Evolutionary conservation across 2,113 vertebrate genomes (phyloP).

Genomic region (Leptocoma aspasia): DNA sequence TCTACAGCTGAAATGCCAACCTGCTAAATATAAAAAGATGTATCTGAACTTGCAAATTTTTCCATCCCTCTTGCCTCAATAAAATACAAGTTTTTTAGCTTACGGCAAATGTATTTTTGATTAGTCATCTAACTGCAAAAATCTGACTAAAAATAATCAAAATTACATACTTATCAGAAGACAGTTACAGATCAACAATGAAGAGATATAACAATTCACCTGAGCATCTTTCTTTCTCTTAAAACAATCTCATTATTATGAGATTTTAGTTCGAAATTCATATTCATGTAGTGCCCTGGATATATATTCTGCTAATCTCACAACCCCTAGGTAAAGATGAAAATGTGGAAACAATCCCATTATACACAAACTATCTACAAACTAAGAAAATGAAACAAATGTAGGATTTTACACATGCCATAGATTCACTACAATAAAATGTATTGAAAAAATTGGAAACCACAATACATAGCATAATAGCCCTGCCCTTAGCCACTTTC

Average conservation of each 20-base stretch:
- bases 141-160: neutral
- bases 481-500: neutral
- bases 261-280: neutral
- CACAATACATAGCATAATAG: neutral
- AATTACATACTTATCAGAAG: neutral
- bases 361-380: neutral
- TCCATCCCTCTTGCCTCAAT: neutral
- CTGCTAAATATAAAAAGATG: conserved; percentile 27
- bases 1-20: neutral
- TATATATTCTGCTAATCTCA: neutral
- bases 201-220: neutral
- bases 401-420: neutral
- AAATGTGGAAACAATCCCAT: neutral
- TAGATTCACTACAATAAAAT: neutral
- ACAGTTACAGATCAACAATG: neutral
- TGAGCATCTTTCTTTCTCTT: too few species aligned
- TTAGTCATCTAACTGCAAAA: neutral
- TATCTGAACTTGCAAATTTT: neutral
- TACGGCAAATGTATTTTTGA: neutral
- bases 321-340: neutral
- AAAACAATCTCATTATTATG: neutral
- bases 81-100: neutral
- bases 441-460: neutral
- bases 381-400: neutral
- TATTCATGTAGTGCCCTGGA: neutral